Evolutionary conservation across 35 echinoderm and acorn worm species (phyloP).

Genomic region (Apostichopus japonicus): DNA sequence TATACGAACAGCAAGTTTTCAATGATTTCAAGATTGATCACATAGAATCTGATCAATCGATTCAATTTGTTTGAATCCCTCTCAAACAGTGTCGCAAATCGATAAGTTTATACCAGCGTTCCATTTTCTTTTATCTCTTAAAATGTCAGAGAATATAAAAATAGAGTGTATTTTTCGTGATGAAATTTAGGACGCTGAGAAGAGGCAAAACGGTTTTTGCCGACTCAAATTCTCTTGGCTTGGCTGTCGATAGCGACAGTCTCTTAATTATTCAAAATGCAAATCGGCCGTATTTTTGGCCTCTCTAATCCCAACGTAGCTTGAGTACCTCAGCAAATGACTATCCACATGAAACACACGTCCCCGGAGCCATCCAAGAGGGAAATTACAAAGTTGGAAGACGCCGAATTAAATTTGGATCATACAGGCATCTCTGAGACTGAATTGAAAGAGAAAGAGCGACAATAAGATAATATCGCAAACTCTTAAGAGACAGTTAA

Average conservation of each 20-base stretch:
- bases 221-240: neutral
- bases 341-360: neutral
- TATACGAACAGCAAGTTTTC: no score
- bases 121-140: no score
- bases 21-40: no score
- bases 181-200: no score
- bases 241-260: neutral
- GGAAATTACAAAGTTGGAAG: constrained; percentile 17
- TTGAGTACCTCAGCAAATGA: constrained; percentile 48
- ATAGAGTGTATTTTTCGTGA: no score
- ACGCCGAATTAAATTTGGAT: constrained; percentile 19
- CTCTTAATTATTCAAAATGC: constrained; percentile 27
- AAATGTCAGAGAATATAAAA: no score
- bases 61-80: no score
- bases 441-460: neutral
- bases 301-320: constrained; percentile 22
- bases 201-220: no score
- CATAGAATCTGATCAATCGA: no score
- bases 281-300: neutral
- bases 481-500: neutral
- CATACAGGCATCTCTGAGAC: neutral
- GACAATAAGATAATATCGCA: neutral
- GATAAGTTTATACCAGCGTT: no score
- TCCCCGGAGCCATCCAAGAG: constrained; percentile 15
- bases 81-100: no score